Conservation (phyloP, 2,797 vertebrate species). For the Microhierax caerulescens region DNA sequence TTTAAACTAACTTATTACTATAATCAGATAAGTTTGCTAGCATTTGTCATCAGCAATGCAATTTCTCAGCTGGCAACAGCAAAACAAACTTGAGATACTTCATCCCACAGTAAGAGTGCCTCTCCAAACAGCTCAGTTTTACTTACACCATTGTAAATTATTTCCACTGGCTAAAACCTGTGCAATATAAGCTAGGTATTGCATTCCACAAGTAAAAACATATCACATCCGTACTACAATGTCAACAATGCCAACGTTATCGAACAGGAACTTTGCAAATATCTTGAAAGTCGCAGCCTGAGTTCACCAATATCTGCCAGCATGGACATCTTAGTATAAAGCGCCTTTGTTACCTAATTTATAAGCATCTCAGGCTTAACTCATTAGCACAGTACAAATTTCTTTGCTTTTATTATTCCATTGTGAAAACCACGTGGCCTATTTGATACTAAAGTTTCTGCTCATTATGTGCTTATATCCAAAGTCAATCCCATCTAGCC, state of each 20-base stretch:
- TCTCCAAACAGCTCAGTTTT: not conserved
- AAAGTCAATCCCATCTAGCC: not conserved
- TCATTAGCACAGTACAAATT: not conserved
- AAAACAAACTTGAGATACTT: not conserved
- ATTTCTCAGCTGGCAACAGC: not conserved
- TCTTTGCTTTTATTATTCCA: not conserved
- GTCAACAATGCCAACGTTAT: rapidly evolving
- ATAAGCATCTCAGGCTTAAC: not conserved
- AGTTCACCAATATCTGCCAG: not conserved
- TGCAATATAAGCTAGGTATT: not conserved
- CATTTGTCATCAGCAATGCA: not conserved
- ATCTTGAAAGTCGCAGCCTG: not conserved
- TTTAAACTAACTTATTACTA: not conserved
- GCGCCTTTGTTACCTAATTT: not conserved
- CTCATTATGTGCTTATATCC: not conserved
- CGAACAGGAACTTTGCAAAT: not conserved
- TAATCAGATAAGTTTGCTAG: not conserved
- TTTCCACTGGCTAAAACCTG: not conserved
- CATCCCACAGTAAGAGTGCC: not conserved
- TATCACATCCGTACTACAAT: too few relatives aligned
- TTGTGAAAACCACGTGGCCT: not conserved
- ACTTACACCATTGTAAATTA: not conserved
- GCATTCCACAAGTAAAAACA: not conserved
- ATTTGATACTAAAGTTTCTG: not conserved
- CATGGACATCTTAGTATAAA: not conserved